phyloP scores from a whole-genome alignment of 2,888 invertebrate species.

The Elmis aenea region DNA sequence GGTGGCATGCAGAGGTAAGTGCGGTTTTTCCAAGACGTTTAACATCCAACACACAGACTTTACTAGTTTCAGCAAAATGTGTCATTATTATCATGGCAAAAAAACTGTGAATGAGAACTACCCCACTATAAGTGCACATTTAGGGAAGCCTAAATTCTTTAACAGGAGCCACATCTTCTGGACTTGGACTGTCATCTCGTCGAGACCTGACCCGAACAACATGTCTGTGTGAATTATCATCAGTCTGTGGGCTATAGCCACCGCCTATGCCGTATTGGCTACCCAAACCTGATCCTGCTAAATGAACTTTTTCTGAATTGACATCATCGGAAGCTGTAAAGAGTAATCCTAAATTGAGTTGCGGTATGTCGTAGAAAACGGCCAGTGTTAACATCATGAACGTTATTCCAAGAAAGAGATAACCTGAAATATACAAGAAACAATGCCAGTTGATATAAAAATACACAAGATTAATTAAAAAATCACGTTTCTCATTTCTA shows the following conservation, averaged over 20 bases:
- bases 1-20: too few relatives aligned
- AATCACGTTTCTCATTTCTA: too few relatives aligned
- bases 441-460: too few relatives aligned
- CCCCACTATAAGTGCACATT: slow-evolving; percentile 10
- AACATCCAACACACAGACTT: too few relatives aligned
- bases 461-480: too few relatives aligned
- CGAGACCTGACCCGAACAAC: slow-evolving; percentile 61
- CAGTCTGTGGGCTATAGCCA: slow-evolving; percentile 46
- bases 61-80: too few relatives aligned
- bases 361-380: slow-evolving; percentile 84
- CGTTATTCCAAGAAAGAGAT: slow-evolving; percentile 73
- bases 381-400: slow-evolving; percentile 81
- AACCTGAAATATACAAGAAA: slow-evolving; percentile 57
- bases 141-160: slow-evolving; percentile 21
- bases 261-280: slow-evolving; percentile 46
- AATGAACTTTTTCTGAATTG: slow-evolving; percentile 64
- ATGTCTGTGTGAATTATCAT: slow-evolving; percentile 52
- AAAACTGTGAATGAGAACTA: too few relatives aligned
- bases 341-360: slow-evolving; percentile 75
- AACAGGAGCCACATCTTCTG: slow-evolving; percentile 59
- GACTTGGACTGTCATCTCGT: slow-evolving; percentile 64
- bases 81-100: too few relatives aligned
- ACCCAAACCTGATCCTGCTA: slow-evolving; percentile 53
- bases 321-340: slow-evolving; percentile 48
- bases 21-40: too few relatives aligned